phyloP scores from a whole-genome alignment of 1,140 invertebrate genomes.

The Trichomalopsis sarcophagae region DNA sequence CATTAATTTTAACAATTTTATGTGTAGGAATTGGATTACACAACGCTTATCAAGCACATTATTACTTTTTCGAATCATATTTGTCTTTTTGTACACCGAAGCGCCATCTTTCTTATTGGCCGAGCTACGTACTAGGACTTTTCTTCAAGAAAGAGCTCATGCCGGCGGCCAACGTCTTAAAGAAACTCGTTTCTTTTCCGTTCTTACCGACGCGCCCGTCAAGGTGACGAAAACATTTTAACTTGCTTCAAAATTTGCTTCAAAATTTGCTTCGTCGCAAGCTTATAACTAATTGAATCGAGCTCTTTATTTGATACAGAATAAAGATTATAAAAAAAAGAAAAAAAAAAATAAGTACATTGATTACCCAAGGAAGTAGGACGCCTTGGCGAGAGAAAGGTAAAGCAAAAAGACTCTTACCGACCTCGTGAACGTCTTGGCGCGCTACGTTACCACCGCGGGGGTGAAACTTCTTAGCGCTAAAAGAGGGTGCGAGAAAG shows the following conservation, averaged over 20 bases:
- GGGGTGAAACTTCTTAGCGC: constrained; percentile 69
- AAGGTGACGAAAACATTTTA: background rate
- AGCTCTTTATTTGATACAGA: background rate
- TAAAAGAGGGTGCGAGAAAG: constrained; percentile 67
- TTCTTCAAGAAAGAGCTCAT: constrained; percentile 67
- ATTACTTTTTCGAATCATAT: background rate
- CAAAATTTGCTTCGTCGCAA: background rate
- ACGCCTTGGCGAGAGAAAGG: background rate
- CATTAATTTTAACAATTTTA: too few species aligned
- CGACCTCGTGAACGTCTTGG: constrained; percentile 62
- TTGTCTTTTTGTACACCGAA: constrained; percentile 9
- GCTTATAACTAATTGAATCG: background rate
- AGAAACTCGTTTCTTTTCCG: constrained; percentile 70
- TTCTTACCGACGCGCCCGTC: constrained; percentile 69
- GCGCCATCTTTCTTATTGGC: constrained; percentile 65
- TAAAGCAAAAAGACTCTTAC: constrained; percentile 57
- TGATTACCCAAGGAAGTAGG: background rate
- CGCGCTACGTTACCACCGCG: constrained; percentile 70
- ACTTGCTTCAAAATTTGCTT: background rate
- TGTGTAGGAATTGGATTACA: too few species aligned
- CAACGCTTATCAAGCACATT: too few species aligned
- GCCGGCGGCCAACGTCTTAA: constrained; percentile 70
- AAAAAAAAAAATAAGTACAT: background rate
- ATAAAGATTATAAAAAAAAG: background rate
- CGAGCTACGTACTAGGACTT: constrained; percentile 56